These are phyloP conservation scores for Coendou prehensilis DNA, from an alignment of 2,797 vertebrate species.

Conservation along the genomic window DNA sequence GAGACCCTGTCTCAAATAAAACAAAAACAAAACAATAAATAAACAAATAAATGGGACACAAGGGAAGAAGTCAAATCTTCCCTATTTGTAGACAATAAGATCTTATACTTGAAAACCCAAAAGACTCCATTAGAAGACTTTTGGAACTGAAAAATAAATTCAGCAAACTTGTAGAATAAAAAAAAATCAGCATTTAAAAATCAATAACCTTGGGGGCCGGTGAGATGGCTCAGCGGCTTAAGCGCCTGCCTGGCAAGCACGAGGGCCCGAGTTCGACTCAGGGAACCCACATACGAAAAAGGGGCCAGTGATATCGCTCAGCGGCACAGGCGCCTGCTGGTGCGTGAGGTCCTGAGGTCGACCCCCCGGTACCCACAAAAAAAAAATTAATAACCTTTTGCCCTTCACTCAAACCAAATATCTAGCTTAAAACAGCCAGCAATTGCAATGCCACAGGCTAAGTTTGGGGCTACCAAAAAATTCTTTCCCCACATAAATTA, in stretches of 20 bases:
- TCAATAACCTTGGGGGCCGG: neutral
- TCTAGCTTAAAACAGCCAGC: neutral
- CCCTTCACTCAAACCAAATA: neutral
- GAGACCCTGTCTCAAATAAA: neutral
- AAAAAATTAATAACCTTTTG: neutral
- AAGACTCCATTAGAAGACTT: neutral
- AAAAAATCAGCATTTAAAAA: neutral
- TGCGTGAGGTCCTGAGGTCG: too few relatives aligned
- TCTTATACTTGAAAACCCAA: neutral
- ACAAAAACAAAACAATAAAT: neutral
- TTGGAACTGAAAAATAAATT: neutral
- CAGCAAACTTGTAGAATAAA: neutral
- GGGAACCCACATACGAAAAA: too few relatives aligned
- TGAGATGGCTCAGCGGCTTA: too few relatives aligned
- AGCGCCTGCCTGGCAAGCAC: too few relatives aligned
- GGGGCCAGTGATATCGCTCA: too few relatives aligned
- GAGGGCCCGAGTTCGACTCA: too few relatives aligned
- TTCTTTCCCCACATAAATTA: neutral
- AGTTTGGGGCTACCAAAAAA: neutral
- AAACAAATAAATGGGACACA: neutral
- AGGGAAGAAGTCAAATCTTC: neutral
- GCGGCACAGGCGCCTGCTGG: too few relatives aligned
- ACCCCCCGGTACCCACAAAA: too few relatives aligned
- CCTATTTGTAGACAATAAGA: neutral
- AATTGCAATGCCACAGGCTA: neutral